These are phyloP conservation scores for Poecilia latipinna DNA, from an alignment of 2,113 vertebrate species.

Conservation along the genomic window DNA sequence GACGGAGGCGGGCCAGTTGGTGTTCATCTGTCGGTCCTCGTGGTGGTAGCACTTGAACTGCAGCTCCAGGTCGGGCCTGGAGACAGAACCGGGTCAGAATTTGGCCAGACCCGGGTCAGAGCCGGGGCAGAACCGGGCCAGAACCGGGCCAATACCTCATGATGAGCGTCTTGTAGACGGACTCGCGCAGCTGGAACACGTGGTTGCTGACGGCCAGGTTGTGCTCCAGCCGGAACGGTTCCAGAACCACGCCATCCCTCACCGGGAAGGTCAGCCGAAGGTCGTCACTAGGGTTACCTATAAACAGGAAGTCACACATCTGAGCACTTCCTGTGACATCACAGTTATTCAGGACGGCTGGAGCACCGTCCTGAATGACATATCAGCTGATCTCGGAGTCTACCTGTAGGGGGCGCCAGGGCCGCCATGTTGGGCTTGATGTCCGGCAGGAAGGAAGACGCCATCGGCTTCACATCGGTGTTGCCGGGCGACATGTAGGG, in stretches of 20 bases:
- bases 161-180: conserved; percentile 92
- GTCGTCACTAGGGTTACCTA: conserved; percentile 87
- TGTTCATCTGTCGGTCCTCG: conserved; percentile 94
- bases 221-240: conserved; percentile 94
- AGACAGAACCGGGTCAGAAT: not conserved
- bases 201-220: conserved; percentile 96
- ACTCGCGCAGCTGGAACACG: conserved; percentile 92
- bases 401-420: conserved; percentile 75
- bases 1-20: conserved; percentile 94
- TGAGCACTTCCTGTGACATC: conserved; percentile 14
- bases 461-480: conserved; percentile 86
- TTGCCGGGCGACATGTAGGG: conserved; percentile 85
- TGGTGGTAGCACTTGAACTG: conserved; percentile 98
- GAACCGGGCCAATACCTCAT: conserved; percentile 80
- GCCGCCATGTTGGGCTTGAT: conserved; percentile 84
- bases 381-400: not conserved
- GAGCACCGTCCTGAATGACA: too few relatives aligned
- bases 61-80: conserved; percentile 92
- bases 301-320: conserved; percentile 12
- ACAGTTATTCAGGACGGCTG: not conserved
- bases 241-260: conserved; percentile 90
- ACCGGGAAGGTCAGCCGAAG: conserved; percentile 92
- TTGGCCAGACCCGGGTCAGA: not conserved
- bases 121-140: too few relatives aligned
- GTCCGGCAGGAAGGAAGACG: conserved; percentile 85